These are phyloP conservation scores for Patella pellucida DNA, from an alignment of 2,888 invertebrate species.

Conservation along the genomic window DNA sequence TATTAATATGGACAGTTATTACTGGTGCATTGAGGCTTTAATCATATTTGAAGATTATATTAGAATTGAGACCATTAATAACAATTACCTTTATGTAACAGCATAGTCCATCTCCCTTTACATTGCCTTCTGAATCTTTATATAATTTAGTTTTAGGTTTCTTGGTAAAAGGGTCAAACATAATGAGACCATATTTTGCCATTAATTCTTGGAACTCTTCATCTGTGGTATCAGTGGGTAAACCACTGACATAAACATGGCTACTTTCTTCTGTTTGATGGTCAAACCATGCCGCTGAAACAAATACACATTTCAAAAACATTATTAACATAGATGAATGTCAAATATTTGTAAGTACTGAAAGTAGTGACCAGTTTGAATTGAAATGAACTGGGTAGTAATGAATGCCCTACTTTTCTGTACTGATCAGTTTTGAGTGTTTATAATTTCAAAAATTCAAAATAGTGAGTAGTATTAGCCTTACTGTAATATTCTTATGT, in stretches of 20 bases:
- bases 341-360: no score
- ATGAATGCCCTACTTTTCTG: no score
- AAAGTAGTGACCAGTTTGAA: no score
- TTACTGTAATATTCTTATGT: no score
- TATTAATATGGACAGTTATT: no score
- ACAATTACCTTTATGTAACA: conserved; percentile 88
- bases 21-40: no score
- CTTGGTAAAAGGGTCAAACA: conserved; percentile 84
- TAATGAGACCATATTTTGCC: conserved; percentile 95
- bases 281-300: conserved; percentile 89
- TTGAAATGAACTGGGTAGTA: no score
- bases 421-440: no score
- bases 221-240: conserved; percentile 89
- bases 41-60: no score
- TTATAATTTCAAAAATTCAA: no score
- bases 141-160: conserved; percentile 92
- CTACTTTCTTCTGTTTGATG: conserved; percentile 89
- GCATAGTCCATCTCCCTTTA: conserved; percentile 97
- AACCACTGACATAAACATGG: conserved; percentile 94
- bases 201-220: conserved; percentile 89
- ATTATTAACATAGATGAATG: background rate
- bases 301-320: background rate
- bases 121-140: conserved; percentile 82
- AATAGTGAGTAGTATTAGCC: no score
- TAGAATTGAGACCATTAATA: no score